Percentiles rank a stretch among this genome's conserved stretches.
Evolutionary conservation across 2,888 invertebrate species (phyloP).

Genomic region (Eupelmus urozonus): DNA sequence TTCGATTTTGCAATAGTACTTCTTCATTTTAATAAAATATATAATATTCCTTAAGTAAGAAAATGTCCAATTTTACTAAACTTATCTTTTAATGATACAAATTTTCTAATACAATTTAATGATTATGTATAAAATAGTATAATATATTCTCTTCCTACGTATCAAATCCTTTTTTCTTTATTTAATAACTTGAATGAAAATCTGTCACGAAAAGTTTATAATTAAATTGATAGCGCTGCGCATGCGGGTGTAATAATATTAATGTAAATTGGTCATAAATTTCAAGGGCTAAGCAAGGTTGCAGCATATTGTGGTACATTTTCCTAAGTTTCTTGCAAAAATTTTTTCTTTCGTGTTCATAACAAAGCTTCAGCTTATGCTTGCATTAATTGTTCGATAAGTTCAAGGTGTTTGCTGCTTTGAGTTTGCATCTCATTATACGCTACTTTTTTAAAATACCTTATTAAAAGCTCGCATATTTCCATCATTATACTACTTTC

Average conservation of each 20-base stretch:
- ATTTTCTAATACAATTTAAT: no score
- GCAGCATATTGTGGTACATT: conserved; percentile 3
- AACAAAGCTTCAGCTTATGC: background rate
- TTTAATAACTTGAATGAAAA: background rate
- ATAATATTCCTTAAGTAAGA: no score
- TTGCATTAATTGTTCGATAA: conserved; percentile 26
- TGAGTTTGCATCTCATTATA: conserved; percentile 24
- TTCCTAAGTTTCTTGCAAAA: background rate
- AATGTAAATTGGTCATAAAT: conserved; percentile 25
- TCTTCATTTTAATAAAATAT: no score
- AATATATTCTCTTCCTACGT: no score
- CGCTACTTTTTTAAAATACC: background rate
- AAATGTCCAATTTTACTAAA: no score
- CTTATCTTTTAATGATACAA: no score
- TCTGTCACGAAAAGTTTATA: no score
- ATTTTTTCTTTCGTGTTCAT: conserved; percentile 7
- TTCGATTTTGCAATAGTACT: no score
- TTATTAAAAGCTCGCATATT: conserved; percentile 1
- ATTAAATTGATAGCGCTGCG: background rate
- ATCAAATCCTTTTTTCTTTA: no score
- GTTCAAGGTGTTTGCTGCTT: conserved; percentile 29
- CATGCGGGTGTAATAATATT: background rate
- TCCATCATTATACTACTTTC: no score
- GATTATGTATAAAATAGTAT: no score
- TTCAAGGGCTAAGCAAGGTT: conserved; percentile 35